Base-by-base conservation (phyloP, 2,113 vertebrate genomes). In the Leptobrachium ailaonicum region DNA sequence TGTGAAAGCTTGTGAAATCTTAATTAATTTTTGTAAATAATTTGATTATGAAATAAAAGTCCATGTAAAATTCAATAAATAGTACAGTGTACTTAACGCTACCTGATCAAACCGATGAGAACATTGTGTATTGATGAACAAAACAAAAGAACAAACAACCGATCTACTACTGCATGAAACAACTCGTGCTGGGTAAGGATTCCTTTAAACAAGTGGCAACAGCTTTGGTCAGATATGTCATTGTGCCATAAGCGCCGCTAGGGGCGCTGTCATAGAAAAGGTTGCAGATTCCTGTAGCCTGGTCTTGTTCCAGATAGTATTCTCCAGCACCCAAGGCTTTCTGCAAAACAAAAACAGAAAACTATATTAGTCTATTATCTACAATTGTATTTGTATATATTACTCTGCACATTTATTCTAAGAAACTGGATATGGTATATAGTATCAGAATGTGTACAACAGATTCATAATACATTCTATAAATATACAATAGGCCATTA, bases 191-290 rank as follows among this genome's bases (percentile, higher is more conserved):
- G 1, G 98, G 97, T 83, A 98, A 92, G 85, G 96, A 93, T 82
- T 99, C 98, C 0, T 98, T 97, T 58, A 98, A 87, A 32, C 97
- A 95, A 42, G 92, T 92, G 72, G 96, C 88, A 0, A 90, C 92
- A 0, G 98, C 97, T 89, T 96, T 99, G 4, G 96, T 97, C 62
- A 99, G 90, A 86, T 99, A 99, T 0, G 97, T 99, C 97, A 99
- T 98, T 50, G 97, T 98, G 67, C 98, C 98, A 1, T 93, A 99
- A 86, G 95, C 94, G 70, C 98, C 98, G 0, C 97, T 98, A 1
- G 98, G 97, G 83, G 98, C 98, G 1, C 98, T 99, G 86, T 99
- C 97, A 0, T 97, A 99, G 87, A 99, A 98, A 32, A 94, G 94
- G 90, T 95, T 95, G 88, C 96, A 98, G 85, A 99, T 97, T 76